Base-by-base conservation (phyloP, 2,888 invertebrate species). In the Rambutsinella grinnellia region DNA sequence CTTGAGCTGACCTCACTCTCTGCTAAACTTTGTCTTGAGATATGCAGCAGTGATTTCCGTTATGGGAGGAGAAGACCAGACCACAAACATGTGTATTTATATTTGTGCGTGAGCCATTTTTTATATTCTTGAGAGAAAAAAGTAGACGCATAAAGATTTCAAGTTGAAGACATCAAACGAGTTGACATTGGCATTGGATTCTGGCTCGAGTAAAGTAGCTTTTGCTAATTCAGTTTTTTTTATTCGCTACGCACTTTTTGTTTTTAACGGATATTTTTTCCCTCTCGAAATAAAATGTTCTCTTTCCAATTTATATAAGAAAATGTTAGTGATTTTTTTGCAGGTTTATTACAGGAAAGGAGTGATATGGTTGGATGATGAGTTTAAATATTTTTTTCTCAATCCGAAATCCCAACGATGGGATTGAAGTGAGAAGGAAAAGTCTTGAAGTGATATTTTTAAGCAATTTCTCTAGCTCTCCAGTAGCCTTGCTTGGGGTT, bases 181-280 rank as follows among this genome's bases (percentile, higher is more conserved):
- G 60, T 63, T 71, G 71, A 71, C 71, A 71, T 71, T 71, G 71
- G 71, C 71, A 71, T 71, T 71, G 71, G 63, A 65, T 23, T 62
- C 62, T 13, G 13, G 5, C 36, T 13, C 36, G 36, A 36, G 36
- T n/a, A n/a, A n/a, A n/a, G n/a, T n/a, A n/a, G n/a, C n/a, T n/a
- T n/a, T n/a, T n/a, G n/a, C n/a, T n/a, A n/a, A n/a, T n/a, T n/a
- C n/a, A n/a, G n/a, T 13, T 36, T 13, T 36, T 36, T 36, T 36
- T 8, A 36, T 36, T 36, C 13, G 36, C 36, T 36, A 36, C 5
- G n/a, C n/a, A n/a, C n/a, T n/a, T 36, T 36, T 36, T 36, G 36
- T 13, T 36, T n/a, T n/a, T n/a, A n/a, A n/a, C n/a, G n/a, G n/a
- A n/a, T n/a, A 13, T 36, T 8, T 36, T 36, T 36, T 36, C 36